A percentile compares a stretch with the other conserved stretches of the same genome.
phyloP scores from a whole-genome alignment of 2,113 vertebrate genomes.

The Ia io region DNA sequence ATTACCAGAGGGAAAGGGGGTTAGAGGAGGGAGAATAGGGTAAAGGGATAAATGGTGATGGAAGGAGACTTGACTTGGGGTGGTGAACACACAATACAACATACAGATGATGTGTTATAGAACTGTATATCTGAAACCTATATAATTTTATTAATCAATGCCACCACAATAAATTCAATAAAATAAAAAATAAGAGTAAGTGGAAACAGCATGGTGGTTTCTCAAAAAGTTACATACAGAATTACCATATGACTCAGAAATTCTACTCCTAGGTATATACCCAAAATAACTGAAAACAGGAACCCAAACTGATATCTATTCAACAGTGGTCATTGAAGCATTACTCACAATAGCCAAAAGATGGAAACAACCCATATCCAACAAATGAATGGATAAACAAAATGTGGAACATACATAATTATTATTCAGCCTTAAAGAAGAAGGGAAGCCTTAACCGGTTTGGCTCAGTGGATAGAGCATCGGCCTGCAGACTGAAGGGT shows the following conservation, averaged over 20 bases:
- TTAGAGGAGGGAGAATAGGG: background rate
- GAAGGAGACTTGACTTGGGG: background rate
- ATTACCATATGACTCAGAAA: background rate
- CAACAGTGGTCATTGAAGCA: rapidly evolving
- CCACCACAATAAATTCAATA: background rate
- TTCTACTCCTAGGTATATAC: background rate
- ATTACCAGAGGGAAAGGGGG: background rate
- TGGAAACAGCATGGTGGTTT: background rate
- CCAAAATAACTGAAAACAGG: background rate
- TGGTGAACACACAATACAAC: background rate
- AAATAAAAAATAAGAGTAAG: background rate
- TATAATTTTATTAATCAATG: background rate
- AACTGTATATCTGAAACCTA: background rate
- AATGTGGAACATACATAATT: background rate
- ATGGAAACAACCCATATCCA: background rate
- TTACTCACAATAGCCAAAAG: background rate
- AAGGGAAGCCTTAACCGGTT: background rate
- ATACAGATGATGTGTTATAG: background rate
- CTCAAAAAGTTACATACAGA: background rate
- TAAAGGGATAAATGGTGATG: background rate
- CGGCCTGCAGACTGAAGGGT: no score
- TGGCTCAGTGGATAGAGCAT: no score
- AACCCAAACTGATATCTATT: background rate
- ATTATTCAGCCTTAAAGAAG: background rate
- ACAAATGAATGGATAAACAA: background rate